phyloP scores from a whole-genome alignment of 2,113 vertebrate genomes.

The Callionymus lyra region DNA sequence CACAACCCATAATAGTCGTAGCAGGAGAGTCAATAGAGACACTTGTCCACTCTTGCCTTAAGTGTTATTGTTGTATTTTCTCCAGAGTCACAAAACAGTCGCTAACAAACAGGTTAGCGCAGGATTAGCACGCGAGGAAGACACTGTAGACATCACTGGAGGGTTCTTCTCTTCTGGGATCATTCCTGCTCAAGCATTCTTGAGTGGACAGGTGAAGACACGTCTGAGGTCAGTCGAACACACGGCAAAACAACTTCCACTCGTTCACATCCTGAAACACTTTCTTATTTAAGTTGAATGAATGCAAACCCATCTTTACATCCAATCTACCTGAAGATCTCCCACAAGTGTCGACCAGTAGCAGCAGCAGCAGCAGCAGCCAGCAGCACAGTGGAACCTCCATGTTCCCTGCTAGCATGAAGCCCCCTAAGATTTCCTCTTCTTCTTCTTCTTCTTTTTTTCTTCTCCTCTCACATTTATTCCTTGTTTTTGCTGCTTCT shows the following conservation, averaged over 20 bases:
- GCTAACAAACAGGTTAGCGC: too few species aligned
- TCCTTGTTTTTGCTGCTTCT: slow-evolving; percentile 6
- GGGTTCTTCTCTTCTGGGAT: slow-evolving; percentile 3
- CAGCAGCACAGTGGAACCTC: slow-evolving; percentile 32
- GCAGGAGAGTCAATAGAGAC: background rate
- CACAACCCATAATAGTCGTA: too few species aligned
- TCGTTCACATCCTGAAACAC: background rate
- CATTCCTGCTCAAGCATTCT: slow-evolving; percentile 12
- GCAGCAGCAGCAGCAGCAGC: slow-evolving; percentile 47
- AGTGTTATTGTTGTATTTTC: background rate
- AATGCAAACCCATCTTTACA: background rate
- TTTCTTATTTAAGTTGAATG: background rate
- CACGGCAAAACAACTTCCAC: background rate
- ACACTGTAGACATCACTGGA: background rate
- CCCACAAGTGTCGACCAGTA: slow-evolving; percentile 30
- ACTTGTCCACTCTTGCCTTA: background rate
- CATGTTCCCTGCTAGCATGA: slow-evolving; percentile 39
- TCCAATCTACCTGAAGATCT: slow-evolving; percentile 50
- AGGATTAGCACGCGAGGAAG: slow-evolving; percentile 5
- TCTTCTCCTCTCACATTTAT: slow-evolving; percentile 26
- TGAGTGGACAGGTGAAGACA: slow-evolving; percentile 26
- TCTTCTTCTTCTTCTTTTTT: background rate
- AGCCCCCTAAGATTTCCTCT: background rate
- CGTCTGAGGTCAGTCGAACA: slow-evolving; percentile 2
- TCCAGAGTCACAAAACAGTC: background rate